Base-by-base conservation (phyloP, 2,797 vertebrate species). In the Anisognathus igniventris region DNA sequence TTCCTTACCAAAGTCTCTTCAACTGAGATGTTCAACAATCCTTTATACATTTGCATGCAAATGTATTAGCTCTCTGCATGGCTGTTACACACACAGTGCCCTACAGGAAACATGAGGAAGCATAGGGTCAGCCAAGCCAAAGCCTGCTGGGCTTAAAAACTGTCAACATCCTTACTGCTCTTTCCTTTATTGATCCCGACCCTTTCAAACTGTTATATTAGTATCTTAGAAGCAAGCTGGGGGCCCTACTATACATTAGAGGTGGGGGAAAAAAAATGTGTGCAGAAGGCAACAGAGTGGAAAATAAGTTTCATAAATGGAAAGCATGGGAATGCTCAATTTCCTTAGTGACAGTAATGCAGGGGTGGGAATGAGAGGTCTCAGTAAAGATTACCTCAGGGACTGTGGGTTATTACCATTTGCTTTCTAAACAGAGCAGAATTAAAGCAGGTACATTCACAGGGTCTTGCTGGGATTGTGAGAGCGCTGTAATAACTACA, bases 281-380 rank as follows among this genome's bases (percentile, higher is more conserved):
- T 94, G 74, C 68, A 87, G 65, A 93, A 90, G 39, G 12, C 77
- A 92, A 51, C 8, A 9, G 56, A 93, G 27, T 86, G 54, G 78
- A 95, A 96, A 95, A 95, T 50, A 50, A n/a, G 20, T 81, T 92
- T 92, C 72, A 86, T 84, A 91, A 95, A 94, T 57, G 89, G 66
- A 94, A 92, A 96, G 91, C 84, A 90, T 86, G 86, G 81, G 93
- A 95, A 94, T 96, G 83, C 84, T 90, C 50, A 54, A 44, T 75
- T 62, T 72, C 81, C 75, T 72, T 84, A 80, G 60, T 93, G 75
- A 92, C 75, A 80, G 47, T 77, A 92, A 86, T 73, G 33, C 30
- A 56, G 23, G 64, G 45, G 39, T 71, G 72, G 68, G 61, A 82
- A 48, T 60, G 50, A 88, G 79, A 76, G 50, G 33, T 62, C 50